phyloP scores from a whole-genome alignment of 23 tunicate species.

The Halocynthia roretzi region DNA sequence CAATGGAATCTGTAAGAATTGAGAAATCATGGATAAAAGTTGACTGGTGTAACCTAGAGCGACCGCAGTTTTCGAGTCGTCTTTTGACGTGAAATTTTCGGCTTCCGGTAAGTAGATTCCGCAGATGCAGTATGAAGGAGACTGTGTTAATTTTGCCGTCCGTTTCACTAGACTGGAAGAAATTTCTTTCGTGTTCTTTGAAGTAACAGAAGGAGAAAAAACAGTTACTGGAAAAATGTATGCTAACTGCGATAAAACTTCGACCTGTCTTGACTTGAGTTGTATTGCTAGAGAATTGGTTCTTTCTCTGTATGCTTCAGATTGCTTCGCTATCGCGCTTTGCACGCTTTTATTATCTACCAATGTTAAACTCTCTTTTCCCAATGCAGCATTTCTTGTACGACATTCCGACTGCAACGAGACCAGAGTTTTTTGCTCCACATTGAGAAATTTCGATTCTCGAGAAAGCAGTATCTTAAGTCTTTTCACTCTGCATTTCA shows the following conservation, averaged over 20 bases:
- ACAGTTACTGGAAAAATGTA: slow-evolving; percentile 52
- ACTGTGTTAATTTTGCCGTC: not conserved
- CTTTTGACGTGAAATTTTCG: slow-evolving; percentile 42
- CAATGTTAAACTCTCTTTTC: not conserved
- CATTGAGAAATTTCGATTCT: slow-evolving; percentile 1
- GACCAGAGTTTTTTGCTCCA: not conserved
- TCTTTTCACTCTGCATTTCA: not conserved
- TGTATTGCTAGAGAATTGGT: slow-evolving; percentile 24
- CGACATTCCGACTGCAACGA: not conserved
- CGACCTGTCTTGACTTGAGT: slow-evolving; percentile 32
- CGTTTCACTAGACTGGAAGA: not conserved
- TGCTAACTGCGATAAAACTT: slow-evolving; percentile 59
- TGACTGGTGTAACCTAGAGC: slow-evolving; percentile 74
- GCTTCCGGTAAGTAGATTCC: slow-evolving; percentile 57
- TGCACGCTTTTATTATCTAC: not conserved
- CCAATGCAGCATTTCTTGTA: slow-evolving; percentile 1
- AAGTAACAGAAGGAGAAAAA: not conserved
- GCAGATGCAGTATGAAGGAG: slow-evolving; percentile 33
- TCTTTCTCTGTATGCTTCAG: slow-evolving; percentile 11
- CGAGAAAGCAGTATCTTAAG: not conserved
- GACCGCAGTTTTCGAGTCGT: slow-evolving; percentile 44
- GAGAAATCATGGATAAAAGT: slow-evolving; percentile 66
- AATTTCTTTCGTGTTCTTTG: not conserved
- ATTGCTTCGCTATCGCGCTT: not conserved
- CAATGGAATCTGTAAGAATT: slow-evolving; percentile 52